These are phyloP conservation scores for Megaleporinus macrocephalus DNA, from an alignment of 2,113 vertebrate genomes.

Conservation along the genomic window DNA sequence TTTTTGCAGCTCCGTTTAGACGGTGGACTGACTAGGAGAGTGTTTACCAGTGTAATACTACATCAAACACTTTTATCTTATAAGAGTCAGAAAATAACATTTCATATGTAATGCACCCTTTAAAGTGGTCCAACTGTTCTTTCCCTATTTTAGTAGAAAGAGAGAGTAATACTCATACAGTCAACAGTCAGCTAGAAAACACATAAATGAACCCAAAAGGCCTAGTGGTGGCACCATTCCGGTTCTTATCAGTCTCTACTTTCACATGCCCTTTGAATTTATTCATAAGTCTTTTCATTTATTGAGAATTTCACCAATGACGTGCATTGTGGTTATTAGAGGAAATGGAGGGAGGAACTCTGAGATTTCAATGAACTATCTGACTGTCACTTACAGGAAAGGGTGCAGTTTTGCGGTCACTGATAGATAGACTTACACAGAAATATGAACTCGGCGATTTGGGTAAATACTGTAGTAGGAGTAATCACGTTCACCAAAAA, in stretches of 20 bases:
- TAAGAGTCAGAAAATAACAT: background rate
- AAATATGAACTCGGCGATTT: conserved; percentile 61
- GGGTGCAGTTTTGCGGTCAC: conserved; percentile 71
- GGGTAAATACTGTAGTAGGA: conserved; percentile 16
- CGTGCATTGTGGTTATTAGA: conserved; percentile 74
- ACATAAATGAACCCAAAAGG: background rate
- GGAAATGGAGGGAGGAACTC: conserved; percentile 77
- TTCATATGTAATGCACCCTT: background rate
- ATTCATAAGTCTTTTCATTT: conserved; percentile 33
- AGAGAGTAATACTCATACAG: background rate
- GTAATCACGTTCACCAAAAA: background rate
- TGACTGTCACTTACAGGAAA: conserved; percentile 75
- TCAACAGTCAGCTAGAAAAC: background rate
- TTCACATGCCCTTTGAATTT: conserved; percentile 53
- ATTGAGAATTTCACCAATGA: conserved; percentile 69
- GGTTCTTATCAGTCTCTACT: conserved; percentile 26
- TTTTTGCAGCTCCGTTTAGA: too few relatives aligned
- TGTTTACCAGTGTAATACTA: too few relatives aligned
- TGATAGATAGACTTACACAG: conserved; percentile 61
- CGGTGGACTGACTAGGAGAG: too few relatives aligned
- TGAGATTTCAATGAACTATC: conserved; percentile 79
- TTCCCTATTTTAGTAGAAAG: background rate
- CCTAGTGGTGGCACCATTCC: background rate
- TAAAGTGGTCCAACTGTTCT: too few relatives aligned
- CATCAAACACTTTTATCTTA: too few relatives aligned